Percentiles rank a stretch among this genome's conserved stretches.
phyloP scores from a whole-genome alignment of 2,888 invertebrate species.

The Heliconius aoede region DNA sequence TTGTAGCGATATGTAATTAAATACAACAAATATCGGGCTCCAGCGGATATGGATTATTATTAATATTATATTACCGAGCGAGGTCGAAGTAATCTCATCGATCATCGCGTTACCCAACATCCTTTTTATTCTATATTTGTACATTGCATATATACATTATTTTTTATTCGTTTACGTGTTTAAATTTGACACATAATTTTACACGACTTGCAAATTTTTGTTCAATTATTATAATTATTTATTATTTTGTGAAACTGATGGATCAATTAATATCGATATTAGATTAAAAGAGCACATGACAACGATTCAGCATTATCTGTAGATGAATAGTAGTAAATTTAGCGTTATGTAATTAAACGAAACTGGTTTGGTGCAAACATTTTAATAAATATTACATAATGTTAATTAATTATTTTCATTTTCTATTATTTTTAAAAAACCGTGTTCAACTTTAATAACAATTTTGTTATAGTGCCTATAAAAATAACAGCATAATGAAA shows the following conservation, averaged over 20 bases:
- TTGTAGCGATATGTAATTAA: not conserved
- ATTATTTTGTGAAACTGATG: no score
- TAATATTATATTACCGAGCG: not conserved
- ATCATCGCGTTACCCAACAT: conserved; percentile 1
- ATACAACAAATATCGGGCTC: not conserved
- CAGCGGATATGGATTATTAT: not conserved
- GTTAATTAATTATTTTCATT: not conserved
- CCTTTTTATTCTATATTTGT: not conserved
- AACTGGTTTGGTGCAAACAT: no score
- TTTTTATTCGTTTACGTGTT: not conserved
- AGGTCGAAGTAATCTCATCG: not conserved
- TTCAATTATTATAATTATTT: no score
- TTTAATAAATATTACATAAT: not conserved
- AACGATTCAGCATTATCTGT: no score
- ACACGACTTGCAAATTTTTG: not conserved
- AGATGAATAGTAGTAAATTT: no score
- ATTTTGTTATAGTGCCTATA: no score
- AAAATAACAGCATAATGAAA: no score
- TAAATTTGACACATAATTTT: not conserved
- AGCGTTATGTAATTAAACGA: no score
- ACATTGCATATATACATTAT: not conserved
- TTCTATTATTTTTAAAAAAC: not conserved
- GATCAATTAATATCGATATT: no score
- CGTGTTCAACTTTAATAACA: not conserved
- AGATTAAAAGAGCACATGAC: no score